These are phyloP conservation scores for Otus sunia DNA, from an alignment of 2,113 vertebrate species.

Conservation along the genomic window DNA sequence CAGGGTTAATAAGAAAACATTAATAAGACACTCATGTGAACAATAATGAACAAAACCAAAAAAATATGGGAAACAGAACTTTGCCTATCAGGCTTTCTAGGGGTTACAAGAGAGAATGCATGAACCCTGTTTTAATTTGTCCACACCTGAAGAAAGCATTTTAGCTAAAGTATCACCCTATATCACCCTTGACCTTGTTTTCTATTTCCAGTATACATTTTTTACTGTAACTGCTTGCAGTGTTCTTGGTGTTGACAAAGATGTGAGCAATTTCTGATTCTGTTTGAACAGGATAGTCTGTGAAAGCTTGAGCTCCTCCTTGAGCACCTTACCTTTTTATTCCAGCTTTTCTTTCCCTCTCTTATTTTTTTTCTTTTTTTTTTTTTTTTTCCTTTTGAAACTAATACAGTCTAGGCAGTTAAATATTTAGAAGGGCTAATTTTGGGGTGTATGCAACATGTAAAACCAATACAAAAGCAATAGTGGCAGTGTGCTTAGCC, in stretches of 20 bases:
- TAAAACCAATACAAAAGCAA: constrained; percentile 6
- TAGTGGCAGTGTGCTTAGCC: neutral
- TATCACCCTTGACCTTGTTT: constrained; percentile 32
- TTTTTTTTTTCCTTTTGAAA: neutral
- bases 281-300: constrained; percentile 15
- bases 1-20: neutral
- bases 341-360: neutral
- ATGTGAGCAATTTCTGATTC: neutral
- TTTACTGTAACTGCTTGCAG: constrained; percentile 21
- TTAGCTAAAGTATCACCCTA: constrained; percentile 12
- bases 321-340: neutral
- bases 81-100: neutral
- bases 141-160: neutral
- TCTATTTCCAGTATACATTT: constrained; percentile 8
- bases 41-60: neutral
- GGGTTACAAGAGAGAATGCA: neutral
- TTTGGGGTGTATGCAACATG: neutral
- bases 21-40: neutral
- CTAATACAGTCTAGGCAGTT: neutral
- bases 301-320: constrained; percentile 1
- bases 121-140: constrained; percentile 24
- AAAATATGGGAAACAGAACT: neutral
- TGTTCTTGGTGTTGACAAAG: constrained; percentile 18
- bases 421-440: constrained; percentile 20
- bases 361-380: neutral